Evolutionary conservation across 2,797 vertebrate genomes (phyloP), one percentile per base, ranked within the genome.

Genomic region (Chaenodraco wilsoni): DNA sequence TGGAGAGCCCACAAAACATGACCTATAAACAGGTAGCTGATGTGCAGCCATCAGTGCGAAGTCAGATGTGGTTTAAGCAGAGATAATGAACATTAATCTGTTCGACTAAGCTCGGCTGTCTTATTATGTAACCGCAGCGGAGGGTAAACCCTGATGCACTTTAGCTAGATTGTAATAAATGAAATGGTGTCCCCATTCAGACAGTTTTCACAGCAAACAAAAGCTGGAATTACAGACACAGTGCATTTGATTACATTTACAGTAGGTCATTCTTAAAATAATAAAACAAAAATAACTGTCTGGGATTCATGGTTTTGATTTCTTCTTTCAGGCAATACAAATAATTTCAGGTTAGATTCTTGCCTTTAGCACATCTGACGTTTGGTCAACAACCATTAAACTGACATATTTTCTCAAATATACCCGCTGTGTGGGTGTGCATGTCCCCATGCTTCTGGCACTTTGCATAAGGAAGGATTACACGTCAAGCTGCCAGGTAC

Each of bases 391-490:
- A 79, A 76, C 56, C 66, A 31, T 74, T 81, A 40, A 44, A 27
- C 43, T 61, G 56, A 79, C 67, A 67, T 40, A 52, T 37, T 37
- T 37, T 37, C 33, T 37, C 23, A 78, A 86, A 89, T 83, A 82
- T 70, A 82, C 61, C 75, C 46, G 49, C 58, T 62, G 80, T 69
- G 85, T 84, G 85, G 70, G 78, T 63, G 86, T 82, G 68, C 59
- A 69, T 61, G 71, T 52, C 16, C 13, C 81, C 55, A 44, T 54
- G 77, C 68, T 76, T 86, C 79, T 89, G 78, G 90, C 82, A 88
- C 83, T 87, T 72, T 88, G 66, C 77, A 85, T 78, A 88, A 76
- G 68, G 82, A 77, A 45, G 74, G 91, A 93, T 94, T 93, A 93
- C 73, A 89, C 12, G 48, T 67, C 78, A 82, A 82, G 82, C 78